phyloP scores from a whole-genome alignment of 2,888 invertebrate species.

The Andrena trimmerana region DNA sequence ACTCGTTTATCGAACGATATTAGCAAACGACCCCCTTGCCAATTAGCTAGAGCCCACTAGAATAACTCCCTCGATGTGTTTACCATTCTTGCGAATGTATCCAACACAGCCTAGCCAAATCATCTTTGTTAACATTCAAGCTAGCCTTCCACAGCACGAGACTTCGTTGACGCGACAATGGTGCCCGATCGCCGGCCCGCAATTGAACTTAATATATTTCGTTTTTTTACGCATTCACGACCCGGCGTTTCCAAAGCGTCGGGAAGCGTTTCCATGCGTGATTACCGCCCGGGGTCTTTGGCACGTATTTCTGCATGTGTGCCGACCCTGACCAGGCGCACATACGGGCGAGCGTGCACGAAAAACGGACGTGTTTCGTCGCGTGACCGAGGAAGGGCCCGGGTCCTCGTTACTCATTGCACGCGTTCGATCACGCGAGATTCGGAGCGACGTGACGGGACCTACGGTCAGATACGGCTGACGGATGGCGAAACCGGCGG shows the following conservation, averaged over 20 bases:
- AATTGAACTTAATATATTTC: slow-evolving; percentile 12
- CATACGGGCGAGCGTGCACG: slow-evolving; percentile 6
- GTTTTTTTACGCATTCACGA: slow-evolving; percentile 10
- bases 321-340: slow-evolving; percentile 52
- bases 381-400: slow-evolving; percentile 42
- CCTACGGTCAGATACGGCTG: slow-evolving; percentile 36
- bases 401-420: slow-evolving; percentile 42
- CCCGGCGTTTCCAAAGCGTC: neutral
- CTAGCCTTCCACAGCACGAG: neutral
- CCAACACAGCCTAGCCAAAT: neutral
- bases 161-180: neutral
- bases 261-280: neutral
- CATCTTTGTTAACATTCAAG: neutral
- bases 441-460: slow-evolving; percentile 42
- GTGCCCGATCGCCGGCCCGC: slow-evolving; percentile 2
- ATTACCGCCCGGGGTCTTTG: slow-evolving; percentile 16
- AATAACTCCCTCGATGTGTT: slow-evolving; percentile 13
- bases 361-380: slow-evolving; percentile 36
- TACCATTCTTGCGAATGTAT: slow-evolving; percentile 10
- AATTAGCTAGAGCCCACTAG: slow-evolving; percentile 27
- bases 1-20: slow-evolving; percentile 42
- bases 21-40: slow-evolving; percentile 2
- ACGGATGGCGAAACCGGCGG: slow-evolving; percentile 31
- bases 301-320: slow-evolving; percentile 36
- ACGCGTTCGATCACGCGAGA: slow-evolving; percentile 56